Percentiles rank a stretch among this genome's conserved stretches.
Evolutionary conservation across 2,888 invertebrate genomes (phyloP).

Genomic region (Trachelus stipa): DNA sequence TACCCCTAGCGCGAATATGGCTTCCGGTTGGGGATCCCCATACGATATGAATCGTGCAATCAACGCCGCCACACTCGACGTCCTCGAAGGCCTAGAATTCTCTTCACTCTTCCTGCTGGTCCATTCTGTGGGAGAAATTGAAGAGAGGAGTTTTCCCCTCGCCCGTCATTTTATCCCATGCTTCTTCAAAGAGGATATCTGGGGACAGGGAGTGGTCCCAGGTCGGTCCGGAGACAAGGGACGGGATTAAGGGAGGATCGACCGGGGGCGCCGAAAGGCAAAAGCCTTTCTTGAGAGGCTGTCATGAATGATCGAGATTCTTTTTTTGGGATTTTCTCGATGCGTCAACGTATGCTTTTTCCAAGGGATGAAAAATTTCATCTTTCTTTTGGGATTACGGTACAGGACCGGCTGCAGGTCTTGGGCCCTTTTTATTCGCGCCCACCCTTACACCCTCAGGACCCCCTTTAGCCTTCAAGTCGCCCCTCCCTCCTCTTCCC

Average conservation of each 20-base stretch:
- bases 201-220: neutral
- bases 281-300: neutral
- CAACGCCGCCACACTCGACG: conserved; percentile 16
- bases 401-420: neutral
- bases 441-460: neutral
- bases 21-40: neutral
- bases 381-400: neutral
- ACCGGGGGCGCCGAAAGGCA: neutral
- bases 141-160: neutral
- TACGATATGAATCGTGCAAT: conserved; percentile 45
- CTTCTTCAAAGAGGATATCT: neutral
- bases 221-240: neutral
- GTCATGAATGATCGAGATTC: neutral
- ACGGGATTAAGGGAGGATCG: neutral
- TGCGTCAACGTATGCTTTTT: neutral
- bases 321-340: neutral
- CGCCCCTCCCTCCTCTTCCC: neutral
- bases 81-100: neutral
- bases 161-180: neutral
- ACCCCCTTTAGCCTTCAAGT: neutral
- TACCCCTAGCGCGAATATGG: neutral
- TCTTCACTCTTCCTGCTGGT: neutral
- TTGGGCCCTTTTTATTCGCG: neutral
- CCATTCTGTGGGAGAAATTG: neutral
- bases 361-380: neutral